Conservation (phyloP, 2,888 invertebrate genomes). For the Ornithoptera alexandrae region DNA sequence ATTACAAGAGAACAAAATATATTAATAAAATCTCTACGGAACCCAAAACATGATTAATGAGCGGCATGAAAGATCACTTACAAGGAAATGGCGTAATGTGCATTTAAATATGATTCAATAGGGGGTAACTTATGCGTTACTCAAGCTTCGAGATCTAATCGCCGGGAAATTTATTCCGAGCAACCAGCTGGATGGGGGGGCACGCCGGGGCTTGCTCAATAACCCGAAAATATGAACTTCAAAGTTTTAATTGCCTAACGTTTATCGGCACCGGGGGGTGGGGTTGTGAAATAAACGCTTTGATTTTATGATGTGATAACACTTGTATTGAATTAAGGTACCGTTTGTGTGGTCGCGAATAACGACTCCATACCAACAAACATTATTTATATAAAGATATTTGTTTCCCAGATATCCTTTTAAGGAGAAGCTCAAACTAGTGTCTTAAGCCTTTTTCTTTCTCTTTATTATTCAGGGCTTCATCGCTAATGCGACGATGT, state of each 20-base stretch:
- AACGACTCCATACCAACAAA: conserved; percentile 3
- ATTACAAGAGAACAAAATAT: background rate
- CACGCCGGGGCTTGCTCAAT: conserved; percentile 49
- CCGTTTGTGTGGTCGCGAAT: conserved; percentile 8
- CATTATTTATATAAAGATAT: background rate
- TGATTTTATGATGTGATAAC: conserved; percentile 37
- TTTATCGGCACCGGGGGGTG: conserved; percentile 50
- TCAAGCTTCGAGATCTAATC: conserved; percentile 55
- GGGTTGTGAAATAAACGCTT: conserved; percentile 34
- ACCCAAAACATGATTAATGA: conserved; percentile 52
- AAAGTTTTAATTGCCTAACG: conserved; percentile 61
- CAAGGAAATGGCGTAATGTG: conserved; percentile 62
- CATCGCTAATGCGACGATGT: too few relatives aligned
- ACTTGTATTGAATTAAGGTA: conserved; percentile 31
- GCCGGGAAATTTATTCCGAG: conserved; percentile 57
- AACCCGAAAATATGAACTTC: conserved; percentile 61
- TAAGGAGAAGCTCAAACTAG: too few relatives aligned
- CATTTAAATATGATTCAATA: conserved; percentile 60
- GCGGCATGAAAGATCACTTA: conserved; percentile 49
- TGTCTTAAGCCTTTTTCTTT: too few relatives aligned
- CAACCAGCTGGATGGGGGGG: conserved; percentile 40
- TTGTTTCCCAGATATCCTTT: too few relatives aligned
- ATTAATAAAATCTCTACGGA: conserved; percentile 16
- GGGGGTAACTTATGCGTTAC: conserved; percentile 53
- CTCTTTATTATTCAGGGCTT: too few relatives aligned